Base-by-base conservation (phyloP, 2,797 vertebrate species). In the Garrulus glandarius region DNA sequence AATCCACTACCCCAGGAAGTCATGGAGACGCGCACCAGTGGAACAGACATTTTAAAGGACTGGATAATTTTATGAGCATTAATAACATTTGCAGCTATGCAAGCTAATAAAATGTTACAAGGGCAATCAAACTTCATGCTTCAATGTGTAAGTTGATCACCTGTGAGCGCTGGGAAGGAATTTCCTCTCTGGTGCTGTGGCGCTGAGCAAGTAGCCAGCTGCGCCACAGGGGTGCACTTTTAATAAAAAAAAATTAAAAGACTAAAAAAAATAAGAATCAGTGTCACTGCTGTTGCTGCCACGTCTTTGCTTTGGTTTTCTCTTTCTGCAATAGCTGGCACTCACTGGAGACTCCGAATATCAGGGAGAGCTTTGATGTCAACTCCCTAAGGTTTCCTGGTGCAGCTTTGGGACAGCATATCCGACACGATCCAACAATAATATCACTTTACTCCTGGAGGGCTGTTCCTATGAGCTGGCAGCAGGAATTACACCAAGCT, bases 11-110 rank as follows among this genome's bases (percentile, higher is more conserved):
- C 72, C 60, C 95, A 93, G 88, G 93, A 96, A 97, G 83, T 82
- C 70, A 65, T 10, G 29, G 87, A 96, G 95, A 96, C 93, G 0
- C 55, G n/a, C 94, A 71, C 77, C 94, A 80, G 71, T 68, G 64
- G 77, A 97, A 96, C 74, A 95, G 85, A 84, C 84, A 56, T 95
- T 96, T 96, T 96, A 96, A 97, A 84, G 92, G 67, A 94, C 83
- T 96, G 96, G 84, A 89, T 95, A 96, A 96, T 93, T 96, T 96
- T 96, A 97, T 96, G 95, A 96, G 92, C 93, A 94, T 96, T 97
- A 96, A 97, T 97, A 97, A 97, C 94, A 94, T 97, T 96, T 96
- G 93, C 96, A 96, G 93, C 95, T 97, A 95, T 96, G 96, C 92
- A 96, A 95, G 94, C 95, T 93, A 97, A 95, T 96, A 97, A 97